Evolutionary conservation across 2,888 invertebrate species (phyloP), one percentile per base, ranked within the genome.

Genomic region (Cancer borealis): DNA sequence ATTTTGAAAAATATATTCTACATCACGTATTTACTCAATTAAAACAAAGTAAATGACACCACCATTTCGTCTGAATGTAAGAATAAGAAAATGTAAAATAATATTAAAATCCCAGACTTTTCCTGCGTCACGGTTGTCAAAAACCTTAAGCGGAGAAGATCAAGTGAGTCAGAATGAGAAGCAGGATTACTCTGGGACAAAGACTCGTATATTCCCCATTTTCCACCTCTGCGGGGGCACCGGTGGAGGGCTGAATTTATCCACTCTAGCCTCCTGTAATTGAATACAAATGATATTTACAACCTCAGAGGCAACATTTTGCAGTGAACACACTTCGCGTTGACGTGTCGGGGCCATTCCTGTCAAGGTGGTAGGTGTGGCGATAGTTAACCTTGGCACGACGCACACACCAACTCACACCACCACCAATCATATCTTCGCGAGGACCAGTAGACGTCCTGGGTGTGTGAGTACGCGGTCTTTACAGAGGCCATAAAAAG

Each of bases 381-480:
- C 79, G 79, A 79, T 79, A 30, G 79, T 79, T 79, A 79, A 79
- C 79, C 79, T 79, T 79, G 30, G 30, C 79, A 79, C 79, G 79
- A 79, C 30, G 79, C 30, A 30, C 30, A 79, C 30, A 79, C 30
- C 30, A 30, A 30, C 79, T 8, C 30, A 30, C 26, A 30, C 79
- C 30, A 30, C 79, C 30, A 79, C 79, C 79, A 26, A 79, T 79
- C 79, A 79, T 79, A 12, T 79, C 79, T 79, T 79, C 79, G 79
- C 79, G 30, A 79, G 79, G 30, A 12, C 79, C 79, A 79, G 79
- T 79, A 8, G 79, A 30, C 30, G 79, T 79, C 79, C 79, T 30
- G 79, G 30, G 12, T 79, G 79, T 26, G 30, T 79, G 26, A 79
- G 79, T 79, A 21, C 2, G 79, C 10, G 79, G 79, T 79, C 79